Base-by-base conservation (phyloP, 2,888 invertebrate species). In the Drosophila lutescens region DNA sequence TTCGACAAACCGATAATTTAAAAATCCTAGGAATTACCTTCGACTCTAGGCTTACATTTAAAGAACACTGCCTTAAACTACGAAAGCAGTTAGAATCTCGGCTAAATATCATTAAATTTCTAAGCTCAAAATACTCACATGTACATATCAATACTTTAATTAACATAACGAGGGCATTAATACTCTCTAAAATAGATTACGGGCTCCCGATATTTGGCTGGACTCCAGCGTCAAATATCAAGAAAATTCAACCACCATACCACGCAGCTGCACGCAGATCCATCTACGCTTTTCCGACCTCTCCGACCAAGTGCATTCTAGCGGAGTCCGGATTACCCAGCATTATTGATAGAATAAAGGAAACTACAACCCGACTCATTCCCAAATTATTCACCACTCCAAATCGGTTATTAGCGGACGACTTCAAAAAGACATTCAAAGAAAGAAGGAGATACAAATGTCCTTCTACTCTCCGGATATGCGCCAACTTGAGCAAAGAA, bases 11-110 rank as follows among this genome's bases (percentile, higher is more conserved):
- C 2, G 13, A 50, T 9, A 1, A 50, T 34, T 8, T 50, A 20
- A 50, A 50, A 50, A 34, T 34, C 9, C 7, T 47, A 46, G 26
- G 15, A n/a, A 47, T 30, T 47, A 47, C 46, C 46, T 47, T 30
- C 13, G 44, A 44, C 44, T 23, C 23, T 44, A 44, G 44, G 44
- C 8, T 44, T 23, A 44, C 20, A 23, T 15, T 30, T 30, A 47
- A 47, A 15, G 12, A 13, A 47, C 46, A 30, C n/a, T 30, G 46
- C 10, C 2, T 15, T 6, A 46, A 1, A 46, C 6, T 46, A 30
- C 6, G n/a, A 46, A 46, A 46, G 4, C 30, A 46, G 30, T 8
- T 46, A n/a, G 30, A 30, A 26, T 46, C 46, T 15, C 46, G n/a
- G 26, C 26, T 7, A 26, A 30, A 30, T 46, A 46, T 46, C 7